These are phyloP conservation scores for Mimumesa dahlbomi DNA, from an alignment of 2,888 invertebrate species.

Conservation along the genomic window DNA sequence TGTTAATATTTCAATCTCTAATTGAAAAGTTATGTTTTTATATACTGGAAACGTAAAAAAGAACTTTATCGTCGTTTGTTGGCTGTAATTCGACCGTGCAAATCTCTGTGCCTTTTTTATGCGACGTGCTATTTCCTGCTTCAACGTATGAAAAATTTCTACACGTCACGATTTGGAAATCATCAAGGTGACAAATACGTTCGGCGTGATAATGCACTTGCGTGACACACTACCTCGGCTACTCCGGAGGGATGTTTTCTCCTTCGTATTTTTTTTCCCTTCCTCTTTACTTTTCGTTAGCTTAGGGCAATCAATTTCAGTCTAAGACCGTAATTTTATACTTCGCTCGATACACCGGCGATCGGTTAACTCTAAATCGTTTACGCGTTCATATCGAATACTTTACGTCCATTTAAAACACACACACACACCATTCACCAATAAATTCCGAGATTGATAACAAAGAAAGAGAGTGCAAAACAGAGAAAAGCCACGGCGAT, in stretches of 20 bases:
- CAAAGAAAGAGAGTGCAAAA: too few species aligned
- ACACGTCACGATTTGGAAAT: constrained; percentile 66
- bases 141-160: constrained; percentile 42
- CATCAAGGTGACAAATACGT: constrained; percentile 67
- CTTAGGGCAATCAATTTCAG: constrained; percentile 52
- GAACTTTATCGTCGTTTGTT: too few species aligned
- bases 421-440: too few species aligned
- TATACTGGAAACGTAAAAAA: too few species aligned
- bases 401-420: too few species aligned
- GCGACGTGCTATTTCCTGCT: constrained; percentile 4
- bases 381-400: too few species aligned
- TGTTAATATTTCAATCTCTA: too few species aligned
- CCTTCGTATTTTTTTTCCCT: constrained; percentile 24
- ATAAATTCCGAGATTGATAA: too few species aligned
- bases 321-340: constrained; percentile 43
- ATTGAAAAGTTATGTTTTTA: too few species aligned
- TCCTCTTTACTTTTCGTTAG: constrained; percentile 23
- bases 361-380: neutral
- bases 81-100: too few species aligned
- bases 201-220: constrained; percentile 63
- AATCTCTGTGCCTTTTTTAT: neutral
- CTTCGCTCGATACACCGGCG: neutral
- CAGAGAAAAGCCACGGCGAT: too few species aligned
- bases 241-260: constrained; percentile 44
- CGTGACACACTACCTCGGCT: constrained; percentile 50